phyloP scores from a whole-genome alignment of 2,113 vertebrate genomes.

The Collichthys lucidus region DNA sequence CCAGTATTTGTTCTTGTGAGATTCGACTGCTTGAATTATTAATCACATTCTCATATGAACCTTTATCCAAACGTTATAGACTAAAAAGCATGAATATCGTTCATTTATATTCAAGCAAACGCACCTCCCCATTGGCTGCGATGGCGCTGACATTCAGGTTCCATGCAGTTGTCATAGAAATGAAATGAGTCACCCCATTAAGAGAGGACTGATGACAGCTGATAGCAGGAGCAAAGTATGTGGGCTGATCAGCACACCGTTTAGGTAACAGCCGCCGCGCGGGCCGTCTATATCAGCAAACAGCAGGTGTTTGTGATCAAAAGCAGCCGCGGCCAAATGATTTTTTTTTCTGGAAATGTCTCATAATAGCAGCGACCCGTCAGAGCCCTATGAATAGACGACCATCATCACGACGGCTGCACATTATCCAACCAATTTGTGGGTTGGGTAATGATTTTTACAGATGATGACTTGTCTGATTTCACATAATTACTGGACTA shows the following conservation, averaged over 20 bases:
- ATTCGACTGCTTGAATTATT: background rate
- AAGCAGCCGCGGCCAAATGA: constrained; percentile 19
- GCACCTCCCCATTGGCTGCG: constrained; percentile 21
- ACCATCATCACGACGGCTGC: background rate
- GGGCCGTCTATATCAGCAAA: constrained; percentile 14
- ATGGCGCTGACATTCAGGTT: constrained; percentile 25
- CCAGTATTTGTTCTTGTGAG: too few species aligned
- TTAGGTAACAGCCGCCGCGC: constrained; percentile 35
- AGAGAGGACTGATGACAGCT: constrained; percentile 39
- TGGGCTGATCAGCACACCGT: constrained; percentile 56
- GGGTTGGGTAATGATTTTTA: background rate
- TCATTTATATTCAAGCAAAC: background rate
- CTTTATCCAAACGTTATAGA: too few species aligned
- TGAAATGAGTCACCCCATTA: constrained; percentile 69
- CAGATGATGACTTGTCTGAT: background rate
- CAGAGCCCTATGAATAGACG: background rate
- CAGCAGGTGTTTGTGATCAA: constrained; percentile 34
- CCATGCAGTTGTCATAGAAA: constrained; percentile 77
- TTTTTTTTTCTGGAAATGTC: constrained; percentile 29
- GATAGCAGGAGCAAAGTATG: constrained; percentile 45
- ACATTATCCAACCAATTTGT: background rate
- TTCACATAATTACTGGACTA: background rate
- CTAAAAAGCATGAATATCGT: background rate
- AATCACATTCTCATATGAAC: background rate
- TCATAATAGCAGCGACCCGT: background rate